phyloP scores from a whole-genome alignment of 1,140 invertebrate species.

The Liolophura sinensis region DNA sequence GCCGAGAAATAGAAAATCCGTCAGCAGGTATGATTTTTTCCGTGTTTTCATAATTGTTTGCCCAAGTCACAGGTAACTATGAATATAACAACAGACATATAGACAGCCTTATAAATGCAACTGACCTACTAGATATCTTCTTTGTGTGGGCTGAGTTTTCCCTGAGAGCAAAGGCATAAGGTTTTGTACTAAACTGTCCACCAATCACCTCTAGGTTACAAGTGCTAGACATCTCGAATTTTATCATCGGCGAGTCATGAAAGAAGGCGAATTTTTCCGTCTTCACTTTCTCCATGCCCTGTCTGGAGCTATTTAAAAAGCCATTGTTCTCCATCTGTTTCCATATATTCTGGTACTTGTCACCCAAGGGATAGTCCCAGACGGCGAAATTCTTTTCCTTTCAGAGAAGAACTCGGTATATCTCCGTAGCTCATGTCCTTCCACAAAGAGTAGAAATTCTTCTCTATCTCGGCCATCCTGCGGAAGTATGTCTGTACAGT shows the following conservation, averaged over 20 bases:
- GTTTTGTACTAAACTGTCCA: conserved; percentile 31
- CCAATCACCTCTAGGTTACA: conserved; percentile 27
- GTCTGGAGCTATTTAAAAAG: conserved; percentile 17
- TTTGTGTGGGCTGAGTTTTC: conserved; percentile 26
- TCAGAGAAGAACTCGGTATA: too few species aligned
- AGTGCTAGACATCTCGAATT: conserved; percentile 22
- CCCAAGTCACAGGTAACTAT: too few species aligned
- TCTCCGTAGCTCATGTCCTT: conserved; percentile 27
- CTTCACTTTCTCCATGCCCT: conserved; percentile 19
- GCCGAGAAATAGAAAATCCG: too few species aligned
- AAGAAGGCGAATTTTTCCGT: conserved; percentile 28
- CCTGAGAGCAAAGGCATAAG: conserved; percentile 36
- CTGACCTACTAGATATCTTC: conserved; percentile 28
- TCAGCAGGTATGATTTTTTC: too few species aligned
- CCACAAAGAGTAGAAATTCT: conserved; percentile 32
- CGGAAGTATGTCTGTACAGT: conserved; percentile 31
- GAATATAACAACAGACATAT: not conserved
- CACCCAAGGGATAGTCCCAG: conserved; percentile 90
- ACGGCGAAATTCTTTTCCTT: conserved; percentile 58
- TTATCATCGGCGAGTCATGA: conserved; percentile 32
- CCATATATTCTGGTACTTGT: conserved; percentile 86
- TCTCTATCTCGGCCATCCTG: conserved; percentile 29
- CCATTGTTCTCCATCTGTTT: conserved; percentile 18
- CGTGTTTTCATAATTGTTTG: too few species aligned
- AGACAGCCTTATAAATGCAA: not conserved